Percentiles rank a stretch among this genome's conserved stretches.
These are phyloP conservation scores for Ophioderma brevispina DNA, from an alignment of 35 echinoderm and acorn worm species.

Conservation along the genomic window DNA sequence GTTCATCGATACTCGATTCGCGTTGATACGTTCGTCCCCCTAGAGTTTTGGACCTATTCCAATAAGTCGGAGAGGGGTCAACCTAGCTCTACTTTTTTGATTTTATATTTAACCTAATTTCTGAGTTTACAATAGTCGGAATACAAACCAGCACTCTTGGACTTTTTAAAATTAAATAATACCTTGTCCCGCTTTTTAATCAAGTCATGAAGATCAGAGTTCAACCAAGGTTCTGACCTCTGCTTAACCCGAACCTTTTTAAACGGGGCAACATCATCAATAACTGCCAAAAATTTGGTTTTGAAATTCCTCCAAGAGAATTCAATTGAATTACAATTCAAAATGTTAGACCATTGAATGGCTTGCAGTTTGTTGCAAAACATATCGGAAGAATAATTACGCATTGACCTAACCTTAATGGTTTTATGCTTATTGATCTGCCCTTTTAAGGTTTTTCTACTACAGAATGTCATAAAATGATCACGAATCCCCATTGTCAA, in stretches of 20 bases:
- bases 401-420: no score
- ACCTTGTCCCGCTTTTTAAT: neutral
- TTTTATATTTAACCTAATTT: neutral
- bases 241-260: neutral
- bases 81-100: no score
- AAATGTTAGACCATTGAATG: no score
- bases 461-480: neutral
- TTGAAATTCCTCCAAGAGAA: neutral
- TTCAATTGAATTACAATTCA: no score
- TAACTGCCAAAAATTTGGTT: neutral
- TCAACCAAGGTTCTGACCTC: no score
- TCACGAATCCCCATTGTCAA: neutral
- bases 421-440: no score
- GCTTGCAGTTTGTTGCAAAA: no score
- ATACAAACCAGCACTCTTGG: neutral
- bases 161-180: neutral
- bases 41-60: no score
- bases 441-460: neutral
- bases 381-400: no score
- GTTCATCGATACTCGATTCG: no score
- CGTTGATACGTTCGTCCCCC: no score
- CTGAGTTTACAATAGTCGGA: neutral
- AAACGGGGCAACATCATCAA: neutral
- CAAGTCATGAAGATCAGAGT: neutral
- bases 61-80: no score